phyloP scores from a whole-genome alignment of 2,888 invertebrate genomes.

The Seira sanloemensis region DNA sequence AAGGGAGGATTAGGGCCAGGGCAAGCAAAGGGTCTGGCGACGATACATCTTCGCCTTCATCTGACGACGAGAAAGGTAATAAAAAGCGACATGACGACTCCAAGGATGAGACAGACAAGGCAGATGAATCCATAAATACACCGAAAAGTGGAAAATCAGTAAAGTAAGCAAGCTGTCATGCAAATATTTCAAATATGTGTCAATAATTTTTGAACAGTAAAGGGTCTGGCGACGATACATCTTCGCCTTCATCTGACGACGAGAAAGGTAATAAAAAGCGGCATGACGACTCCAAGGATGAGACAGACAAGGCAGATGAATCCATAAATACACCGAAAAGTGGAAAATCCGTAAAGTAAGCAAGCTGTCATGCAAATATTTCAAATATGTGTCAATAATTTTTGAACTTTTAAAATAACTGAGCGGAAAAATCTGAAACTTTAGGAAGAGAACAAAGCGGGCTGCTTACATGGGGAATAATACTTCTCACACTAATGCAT shows the following conservation, averaged over 20 bases:
- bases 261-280: conserved; percentile 62
- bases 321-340: conserved; percentile 10
- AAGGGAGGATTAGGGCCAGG: conserved; percentile 52
- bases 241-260: conserved; percentile 64
- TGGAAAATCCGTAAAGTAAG: conserved; percentile 21
- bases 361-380: background rate
- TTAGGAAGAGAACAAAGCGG: conserved; percentile 48
- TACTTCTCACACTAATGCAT: conserved; percentile 56
- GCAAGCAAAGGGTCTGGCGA: conserved; percentile 53
- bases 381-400: background rate
- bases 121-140: conserved; percentile 15
- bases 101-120: conserved; percentile 50
- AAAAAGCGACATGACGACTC: conserved; percentile 1
- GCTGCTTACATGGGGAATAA: conserved; percentile 10
- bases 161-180: conserved; percentile 36
- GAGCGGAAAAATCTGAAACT: background rate
- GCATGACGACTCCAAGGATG: conserved; percentile 43
- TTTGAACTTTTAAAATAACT: background rate
- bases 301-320: conserved; percentile 29
- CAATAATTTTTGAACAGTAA: too few relatives aligned
- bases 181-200: too few relatives aligned
- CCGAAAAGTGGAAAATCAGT: conserved; percentile 13
- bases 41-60: conserved; percentile 58
- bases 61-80: conserved; percentile 66
- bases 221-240: conserved; percentile 50